These are phyloP conservation scores for Wiebesia pumilae DNA, from an alignment of 1,140 invertebrate genomes.

Conservation along the genomic window DNA sequence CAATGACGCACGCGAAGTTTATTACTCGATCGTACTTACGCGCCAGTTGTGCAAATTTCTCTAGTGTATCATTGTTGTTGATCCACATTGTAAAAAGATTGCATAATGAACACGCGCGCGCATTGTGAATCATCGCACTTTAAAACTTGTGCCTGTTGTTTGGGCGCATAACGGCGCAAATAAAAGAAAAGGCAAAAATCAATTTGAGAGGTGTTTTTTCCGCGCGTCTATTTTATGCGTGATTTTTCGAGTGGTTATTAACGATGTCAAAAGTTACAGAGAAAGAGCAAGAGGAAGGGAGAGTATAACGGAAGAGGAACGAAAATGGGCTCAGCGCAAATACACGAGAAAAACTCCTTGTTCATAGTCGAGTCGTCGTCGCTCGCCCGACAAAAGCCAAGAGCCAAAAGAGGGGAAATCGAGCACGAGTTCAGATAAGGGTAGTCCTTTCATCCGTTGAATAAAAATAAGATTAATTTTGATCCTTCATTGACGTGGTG, in stretches of 20 bases:
- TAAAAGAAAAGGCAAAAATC: constrained; percentile 18
- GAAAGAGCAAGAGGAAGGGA: not conserved
- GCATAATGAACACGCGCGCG: not conserved
- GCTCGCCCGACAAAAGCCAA: constrained; percentile 22
- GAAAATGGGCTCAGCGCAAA: not conserved
- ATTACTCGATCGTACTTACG: not conserved
- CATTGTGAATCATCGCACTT: constrained; percentile 9
- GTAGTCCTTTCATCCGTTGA: constrained; percentile 41
- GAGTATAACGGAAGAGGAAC: not conserved
- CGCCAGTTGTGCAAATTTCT: not conserved
- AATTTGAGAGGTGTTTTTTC: constrained; percentile 27
- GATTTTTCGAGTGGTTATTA: constrained; percentile 51
- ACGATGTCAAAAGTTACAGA: not conserved
- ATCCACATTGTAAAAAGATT: not conserved
- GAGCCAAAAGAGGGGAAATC: not conserved
- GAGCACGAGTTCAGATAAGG: constrained; percentile 40
- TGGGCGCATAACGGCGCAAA: not conserved
- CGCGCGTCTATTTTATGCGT: constrained; percentile 25
- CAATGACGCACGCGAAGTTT: not conserved
- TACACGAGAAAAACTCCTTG: not conserved
- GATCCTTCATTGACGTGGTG: constrained; percentile 48
- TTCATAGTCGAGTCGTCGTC: not conserved
- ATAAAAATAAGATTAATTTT: constrained; percentile 55
- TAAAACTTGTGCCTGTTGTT: not conserved
- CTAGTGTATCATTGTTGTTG: not conserved